A percentile compares a stretch with the other conserved stretches of the same genome.
These are phyloP conservation scores for Melanogrammus aeglefinus DNA, from an alignment of 2,797 vertebrate genomes.

Conservation along the genomic window DNA sequence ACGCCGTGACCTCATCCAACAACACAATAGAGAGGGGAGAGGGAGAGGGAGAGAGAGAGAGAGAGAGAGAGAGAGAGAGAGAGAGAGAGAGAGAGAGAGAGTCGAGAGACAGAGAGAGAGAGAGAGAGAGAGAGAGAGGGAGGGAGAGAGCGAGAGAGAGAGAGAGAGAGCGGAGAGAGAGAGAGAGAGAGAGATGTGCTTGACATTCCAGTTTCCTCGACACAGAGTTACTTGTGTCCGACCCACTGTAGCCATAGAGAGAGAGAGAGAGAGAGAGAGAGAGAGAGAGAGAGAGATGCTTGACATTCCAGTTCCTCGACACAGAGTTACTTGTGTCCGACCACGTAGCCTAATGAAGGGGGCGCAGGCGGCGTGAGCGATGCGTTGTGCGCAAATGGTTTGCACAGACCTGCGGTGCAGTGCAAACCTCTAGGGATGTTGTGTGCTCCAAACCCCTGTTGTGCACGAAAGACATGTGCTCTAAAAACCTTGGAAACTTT, in stretches of 20 bases:
- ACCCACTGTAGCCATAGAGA: too few relatives aligned
- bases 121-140: background rate
- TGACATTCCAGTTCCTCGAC: slow-evolving; percentile 17
- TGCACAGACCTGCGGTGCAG: background rate
- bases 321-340: slow-evolving; percentile 16
- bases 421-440: background rate
- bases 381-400: background rate
- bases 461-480: background rate
- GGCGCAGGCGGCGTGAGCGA: background rate
- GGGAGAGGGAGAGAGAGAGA: background rate
- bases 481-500: too few relatives aligned
- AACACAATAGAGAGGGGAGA: slow-evolving; percentile 22
- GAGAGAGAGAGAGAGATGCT: slow-evolving; percentile 13
- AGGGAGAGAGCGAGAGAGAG: background rate
- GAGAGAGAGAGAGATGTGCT: background rate
- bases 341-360: slow-evolving; percentile 2
- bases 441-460: background rate
- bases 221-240: too few relatives aligned
- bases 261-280: slow-evolving; percentile 4
- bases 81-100: slow-evolving; percentile 10
- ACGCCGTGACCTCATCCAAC: slow-evolving; percentile 34
- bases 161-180: background rate
- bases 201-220: too few relatives aligned
- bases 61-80: background rate
- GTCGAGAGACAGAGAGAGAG: background rate